Percentiles rank a stretch among this genome's conserved stretches.
These are phyloP conservation scores for Platycercus adscitus DNA, from an alignment of 2,113 vertebrate species.

Conservation along the genomic window DNA sequence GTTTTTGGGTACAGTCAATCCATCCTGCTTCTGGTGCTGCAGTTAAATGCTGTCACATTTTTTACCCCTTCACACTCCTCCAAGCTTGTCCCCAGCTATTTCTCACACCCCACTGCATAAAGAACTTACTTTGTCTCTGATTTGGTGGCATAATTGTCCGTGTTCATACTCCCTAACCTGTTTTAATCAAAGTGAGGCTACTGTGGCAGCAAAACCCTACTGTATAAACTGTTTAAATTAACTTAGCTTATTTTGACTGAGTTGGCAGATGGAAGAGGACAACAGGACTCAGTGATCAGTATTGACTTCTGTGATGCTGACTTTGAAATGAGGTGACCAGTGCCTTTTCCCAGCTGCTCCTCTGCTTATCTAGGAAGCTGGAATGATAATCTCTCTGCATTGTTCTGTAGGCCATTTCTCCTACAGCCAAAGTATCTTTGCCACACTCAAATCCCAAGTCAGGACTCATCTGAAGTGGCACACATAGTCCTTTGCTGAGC, in stretches of 20 bases:
- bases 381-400: background rate
- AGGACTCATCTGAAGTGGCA: background rate
- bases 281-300: background rate
- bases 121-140: background rate
- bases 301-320: background rate
- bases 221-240: conserved; percentile 2
- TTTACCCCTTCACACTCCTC: background rate
- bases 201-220: background rate
- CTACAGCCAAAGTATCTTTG: background rate
- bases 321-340: background rate
- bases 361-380: background rate
- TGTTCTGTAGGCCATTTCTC: background rate
- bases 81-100: background rate
- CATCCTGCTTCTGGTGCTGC: background rate
- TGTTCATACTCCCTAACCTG: background rate
- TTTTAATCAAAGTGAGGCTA: background rate
- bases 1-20: background rate
- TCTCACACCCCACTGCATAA: background rate
- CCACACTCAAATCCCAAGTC: background rate
- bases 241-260: background rate
- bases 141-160: background rate
- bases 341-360: background rate
- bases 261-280: background rate
- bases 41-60: background rate
- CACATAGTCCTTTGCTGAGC: background rate